These are phyloP conservation scores for Bos javanicus DNA, from an alignment of 2,113 vertebrate genomes.

Conservation along the genomic window DNA sequence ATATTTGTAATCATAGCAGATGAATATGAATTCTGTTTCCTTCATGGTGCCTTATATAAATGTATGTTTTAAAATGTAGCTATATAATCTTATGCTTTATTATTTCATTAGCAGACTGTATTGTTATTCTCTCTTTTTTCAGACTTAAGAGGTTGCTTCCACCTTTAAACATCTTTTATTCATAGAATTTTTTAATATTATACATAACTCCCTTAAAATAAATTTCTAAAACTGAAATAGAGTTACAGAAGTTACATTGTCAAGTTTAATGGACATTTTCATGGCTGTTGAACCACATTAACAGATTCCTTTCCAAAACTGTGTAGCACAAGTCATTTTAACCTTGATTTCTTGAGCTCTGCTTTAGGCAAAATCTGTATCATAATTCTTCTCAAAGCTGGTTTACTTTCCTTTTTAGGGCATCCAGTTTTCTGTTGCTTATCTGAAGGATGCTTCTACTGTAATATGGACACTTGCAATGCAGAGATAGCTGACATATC, in stretches of 20 bases:
- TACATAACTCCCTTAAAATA: neutral
- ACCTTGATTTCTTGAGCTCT: neutral
- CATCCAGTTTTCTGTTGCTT: neutral
- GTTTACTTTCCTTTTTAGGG: neutral
- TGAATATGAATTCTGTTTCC: neutral
- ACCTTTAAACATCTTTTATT: conserved; percentile 3
- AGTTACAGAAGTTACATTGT: neutral
- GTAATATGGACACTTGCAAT: neutral
- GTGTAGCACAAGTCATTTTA: neutral
- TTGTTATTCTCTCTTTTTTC: neutral
- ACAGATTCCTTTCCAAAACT: neutral
- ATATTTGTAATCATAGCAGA: neutral
- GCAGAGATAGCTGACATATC: neutral
- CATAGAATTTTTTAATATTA: neutral
- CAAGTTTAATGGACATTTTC: conserved; percentile 3
- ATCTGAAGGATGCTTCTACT: neutral
- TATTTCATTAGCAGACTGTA: neutral
- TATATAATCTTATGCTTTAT: neutral
- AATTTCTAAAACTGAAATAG: conserved; percentile 18
- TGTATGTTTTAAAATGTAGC: neutral
- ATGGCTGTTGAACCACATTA: neutral
- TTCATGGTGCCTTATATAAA: neutral
- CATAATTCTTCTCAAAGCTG: neutral
- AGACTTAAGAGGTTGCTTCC: neutral
- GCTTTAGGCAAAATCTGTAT: neutral